Percentiles rank a stretch among this genome's conserved stretches.
These are phyloP conservation scores for Microtus agrestis DNA, from an alignment of 2,797 vertebrate species.

Conservation along the genomic window DNA sequence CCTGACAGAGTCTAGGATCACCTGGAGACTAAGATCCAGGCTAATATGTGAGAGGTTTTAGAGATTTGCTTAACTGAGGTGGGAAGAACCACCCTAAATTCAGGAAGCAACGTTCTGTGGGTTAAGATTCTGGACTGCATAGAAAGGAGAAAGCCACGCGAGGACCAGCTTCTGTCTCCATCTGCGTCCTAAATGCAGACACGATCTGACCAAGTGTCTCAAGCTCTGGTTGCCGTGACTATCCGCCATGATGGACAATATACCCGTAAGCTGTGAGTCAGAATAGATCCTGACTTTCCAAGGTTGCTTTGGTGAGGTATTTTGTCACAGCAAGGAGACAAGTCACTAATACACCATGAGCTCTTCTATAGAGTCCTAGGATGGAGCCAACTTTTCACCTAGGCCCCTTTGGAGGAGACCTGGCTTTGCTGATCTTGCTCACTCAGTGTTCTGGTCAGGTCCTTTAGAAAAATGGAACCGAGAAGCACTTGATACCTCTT, in stretches of 20 bases:
- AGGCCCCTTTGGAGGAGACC: not conserved
- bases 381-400: not conserved
- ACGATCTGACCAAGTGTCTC: not conserved
- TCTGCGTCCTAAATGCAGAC: not conserved
- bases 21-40: not conserved
- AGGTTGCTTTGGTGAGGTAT: not conserved
- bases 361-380: not conserved
- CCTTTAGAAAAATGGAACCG: not conserved
- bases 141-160: not conserved
- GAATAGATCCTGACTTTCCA: not conserved
- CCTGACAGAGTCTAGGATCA: not conserved
- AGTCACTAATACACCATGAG: not conserved
- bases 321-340: not conserved
- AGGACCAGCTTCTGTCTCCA: not conserved
- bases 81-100: not conserved
- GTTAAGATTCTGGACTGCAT: not conserved
- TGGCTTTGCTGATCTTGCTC: not conserved
- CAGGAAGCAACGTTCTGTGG: not conserved
- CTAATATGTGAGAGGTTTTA: not conserved
- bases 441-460: not conserved
- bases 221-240: not conserved
- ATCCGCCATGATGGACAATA: not conserved
- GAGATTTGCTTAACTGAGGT: not conserved
- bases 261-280: not conserved
- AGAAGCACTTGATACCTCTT: not conserved